Base-by-base conservation (phyloP, 1,140 invertebrate genomes). In the Drosophila ercepeae region DNA sequence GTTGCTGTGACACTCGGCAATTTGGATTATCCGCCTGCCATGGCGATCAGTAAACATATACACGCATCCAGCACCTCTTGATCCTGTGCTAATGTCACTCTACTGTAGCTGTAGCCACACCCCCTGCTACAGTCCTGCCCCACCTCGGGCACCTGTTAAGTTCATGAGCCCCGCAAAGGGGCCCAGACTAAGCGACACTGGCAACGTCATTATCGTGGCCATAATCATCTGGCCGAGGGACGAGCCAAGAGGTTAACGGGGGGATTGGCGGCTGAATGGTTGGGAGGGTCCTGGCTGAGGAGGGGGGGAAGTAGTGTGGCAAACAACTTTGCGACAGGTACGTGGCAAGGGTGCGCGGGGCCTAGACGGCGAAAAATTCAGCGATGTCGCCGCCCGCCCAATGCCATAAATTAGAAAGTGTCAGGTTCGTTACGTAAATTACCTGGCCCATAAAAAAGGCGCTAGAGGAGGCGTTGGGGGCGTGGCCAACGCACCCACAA, bases 391-490 rank as follows among this genome's bases (percentile, higher is more conserved):
- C 39, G 23, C 27, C 55, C 32, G 72, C 54, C 58, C 57, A 68
- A 67, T 70, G 82, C 82, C 67, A 89, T 89, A 89, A 89, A 89
- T 89, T 89, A 89, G 79, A 84, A 89, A 89, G 86, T 89, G 84
- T 89, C 84, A 89, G 86, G 82, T 86, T 89, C 76, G 84, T 89
- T 89, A 89, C 76, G 79, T 89, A 89, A 84, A 89, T 89, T 89
- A 89, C 84, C 84, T 89, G 84, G 79, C 79, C 55, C 79, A 71
- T 89, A 89, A 89, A 89, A 89, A 81, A 23, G 50, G 27, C 7
- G 36, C 3, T 23, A 29, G 36, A 13, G 4, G 46, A 27, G 6
- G 46, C 25, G 27, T 32, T 32, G 45, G 16, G 25, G 25, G 45
- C 13, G 59, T 48, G 21, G n/a, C 16, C n/a, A 21, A 16, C 29